phyloP scores from a whole-genome alignment of 2,797 vertebrate species.

The Emys orbicularis region DNA sequence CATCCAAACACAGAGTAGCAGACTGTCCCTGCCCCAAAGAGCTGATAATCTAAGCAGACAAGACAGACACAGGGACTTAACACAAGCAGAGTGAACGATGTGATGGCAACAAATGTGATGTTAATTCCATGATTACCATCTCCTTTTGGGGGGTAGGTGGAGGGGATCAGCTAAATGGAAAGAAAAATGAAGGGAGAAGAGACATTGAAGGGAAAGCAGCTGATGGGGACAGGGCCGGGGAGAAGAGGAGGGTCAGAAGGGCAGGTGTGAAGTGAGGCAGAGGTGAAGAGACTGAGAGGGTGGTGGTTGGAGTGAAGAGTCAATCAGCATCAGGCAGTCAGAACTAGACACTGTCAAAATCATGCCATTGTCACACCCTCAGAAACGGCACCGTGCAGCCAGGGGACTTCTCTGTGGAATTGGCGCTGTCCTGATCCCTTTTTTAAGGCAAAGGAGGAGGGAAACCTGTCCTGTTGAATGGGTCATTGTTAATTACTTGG shows the following conservation, averaged over 20 bases:
- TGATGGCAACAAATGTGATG: background rate
- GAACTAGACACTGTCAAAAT: background rate
- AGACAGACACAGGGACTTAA: background rate
- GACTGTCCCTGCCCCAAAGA: background rate
- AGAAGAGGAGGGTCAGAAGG: background rate
- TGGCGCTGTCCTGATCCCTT: background rate
- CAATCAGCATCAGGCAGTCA: background rate
- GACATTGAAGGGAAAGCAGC: background rate
- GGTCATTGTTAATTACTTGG: background rate
- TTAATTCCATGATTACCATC: background rate
- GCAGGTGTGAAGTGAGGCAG: background rate
- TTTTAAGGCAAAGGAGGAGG: background rate
- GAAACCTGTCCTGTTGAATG: background rate
- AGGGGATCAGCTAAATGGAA: background rate
- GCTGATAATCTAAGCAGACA: background rate
- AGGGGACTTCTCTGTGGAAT: background rate
- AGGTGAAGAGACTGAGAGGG: background rate
- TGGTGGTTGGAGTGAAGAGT: background rate
- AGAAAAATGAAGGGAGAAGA: background rate
- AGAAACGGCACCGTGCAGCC: accelerated
- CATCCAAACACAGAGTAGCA: background rate
- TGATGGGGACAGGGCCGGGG: background rate
- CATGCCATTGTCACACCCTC: background rate
- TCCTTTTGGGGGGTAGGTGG: background rate
- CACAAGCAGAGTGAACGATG: background rate